Percentiles rank a stretch among this genome's conserved stretches.
Conservation (phyloP, 2,797 vertebrate species). For the Cetoscarus ocellatus region DNA sequence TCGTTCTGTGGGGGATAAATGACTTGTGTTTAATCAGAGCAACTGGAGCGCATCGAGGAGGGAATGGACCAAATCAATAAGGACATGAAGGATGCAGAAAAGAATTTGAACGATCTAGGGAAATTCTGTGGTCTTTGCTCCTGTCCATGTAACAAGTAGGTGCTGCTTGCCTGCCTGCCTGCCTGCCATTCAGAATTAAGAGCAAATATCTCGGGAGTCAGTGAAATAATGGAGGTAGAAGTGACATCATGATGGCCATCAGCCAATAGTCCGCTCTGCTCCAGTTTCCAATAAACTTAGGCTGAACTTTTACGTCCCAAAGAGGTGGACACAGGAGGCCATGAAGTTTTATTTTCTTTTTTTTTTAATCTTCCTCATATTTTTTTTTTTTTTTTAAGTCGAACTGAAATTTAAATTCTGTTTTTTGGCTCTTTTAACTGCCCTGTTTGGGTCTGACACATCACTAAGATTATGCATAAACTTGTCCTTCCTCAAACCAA, state of each 20-base stretch:
- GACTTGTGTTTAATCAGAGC: conserved; percentile 99
- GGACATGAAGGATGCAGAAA: conserved; percentile 99
- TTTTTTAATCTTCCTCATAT: conserved; percentile 17
- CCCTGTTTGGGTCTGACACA: too few relatives aligned
- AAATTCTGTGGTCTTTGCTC: conserved; percentile 99
- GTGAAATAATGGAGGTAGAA: conserved; percentile 67
- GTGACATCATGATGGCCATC: conserved; percentile 75
- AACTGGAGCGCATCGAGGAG: conserved; percentile 99
- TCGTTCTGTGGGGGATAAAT: conserved; percentile 99
- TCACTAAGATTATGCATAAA: too few relatives aligned
- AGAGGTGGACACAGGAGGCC: conserved; percentile 64
- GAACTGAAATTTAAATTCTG: conserved; percentile 37
- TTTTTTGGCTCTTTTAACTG: background rate
- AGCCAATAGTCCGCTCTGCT: conserved; percentile 75
- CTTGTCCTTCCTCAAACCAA: too few relatives aligned
- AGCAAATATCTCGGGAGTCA: conserved; percentile 46
- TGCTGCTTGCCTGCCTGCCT: conserved; percentile 98
- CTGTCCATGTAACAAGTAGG: conserved; percentile 99
- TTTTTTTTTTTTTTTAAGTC: conserved; percentile 84
- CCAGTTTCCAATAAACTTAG: conserved; percentile 46
- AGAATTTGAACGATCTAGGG: conserved; percentile 99
- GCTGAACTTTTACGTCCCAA: conserved; percentile 48
- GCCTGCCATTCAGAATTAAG: conserved; percentile 77
- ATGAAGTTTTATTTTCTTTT: conserved; percentile 69
- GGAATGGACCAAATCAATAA: conserved; percentile 99